phyloP scores from a whole-genome alignment of 2,113 vertebrate species.

The Irena cyanogastra region DNA sequence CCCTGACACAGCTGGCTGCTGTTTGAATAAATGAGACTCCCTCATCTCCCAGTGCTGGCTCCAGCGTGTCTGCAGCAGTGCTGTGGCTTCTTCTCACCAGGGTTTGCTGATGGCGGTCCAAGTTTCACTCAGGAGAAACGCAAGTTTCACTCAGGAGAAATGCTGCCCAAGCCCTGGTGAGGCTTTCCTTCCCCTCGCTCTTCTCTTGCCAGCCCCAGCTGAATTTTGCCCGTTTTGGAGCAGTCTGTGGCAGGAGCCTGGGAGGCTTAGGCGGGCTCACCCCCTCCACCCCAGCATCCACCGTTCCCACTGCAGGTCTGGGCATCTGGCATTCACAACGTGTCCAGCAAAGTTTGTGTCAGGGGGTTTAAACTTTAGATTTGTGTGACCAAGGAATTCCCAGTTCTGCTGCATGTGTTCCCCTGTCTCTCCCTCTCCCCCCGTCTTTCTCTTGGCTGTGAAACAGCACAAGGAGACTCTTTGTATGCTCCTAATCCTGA shows the following conservation, averaged over 20 bases:
- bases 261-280: not conserved
- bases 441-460: conserved; percentile 81
- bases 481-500: conserved; percentile 92
- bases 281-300: not conserved
- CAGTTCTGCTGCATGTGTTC: conserved; percentile 67
- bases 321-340: conserved; percentile 64
- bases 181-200: not conserved
- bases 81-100: not conserved
- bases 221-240: not conserved
- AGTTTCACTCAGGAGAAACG: not conserved
- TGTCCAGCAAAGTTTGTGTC: conserved; percentile 73
- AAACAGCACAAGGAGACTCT: conserved; percentile 92
- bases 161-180: not conserved
- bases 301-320: conserved; percentile 34
- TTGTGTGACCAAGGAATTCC: conserved; percentile 70
- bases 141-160: not conserved
- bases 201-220: not conserved
- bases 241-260: not conserved
- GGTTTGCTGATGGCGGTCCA: not conserved
- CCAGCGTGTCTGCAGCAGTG: fast-evolving
- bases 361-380: conserved; percentile 72
- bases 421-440: conserved; percentile 75
- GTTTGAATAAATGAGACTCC: not conserved
- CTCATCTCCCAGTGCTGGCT: fast-evolving
- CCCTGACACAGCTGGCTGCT: not conserved